Conservation (phyloP, 2,113 vertebrate species). For the Coryphaenoides rupestris region DNA sequence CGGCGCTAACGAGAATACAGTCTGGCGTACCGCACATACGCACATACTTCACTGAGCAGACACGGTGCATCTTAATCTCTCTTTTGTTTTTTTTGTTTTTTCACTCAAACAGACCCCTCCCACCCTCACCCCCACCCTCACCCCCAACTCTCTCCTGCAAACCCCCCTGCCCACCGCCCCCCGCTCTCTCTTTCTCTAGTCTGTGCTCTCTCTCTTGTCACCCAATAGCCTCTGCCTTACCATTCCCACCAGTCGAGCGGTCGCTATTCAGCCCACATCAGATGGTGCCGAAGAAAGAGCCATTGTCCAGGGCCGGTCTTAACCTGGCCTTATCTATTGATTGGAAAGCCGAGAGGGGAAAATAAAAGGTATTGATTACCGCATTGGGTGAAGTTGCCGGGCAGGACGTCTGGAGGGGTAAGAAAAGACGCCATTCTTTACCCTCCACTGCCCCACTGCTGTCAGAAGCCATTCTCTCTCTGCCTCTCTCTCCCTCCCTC, state of each 20-base stretch:
- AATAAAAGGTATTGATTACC: slow-evolving; percentile 70
- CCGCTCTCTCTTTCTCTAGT: slow-evolving; percentile 42
- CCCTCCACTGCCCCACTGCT: slow-evolving; percentile 52
- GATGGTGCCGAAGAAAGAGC: slow-evolving; percentile 67
- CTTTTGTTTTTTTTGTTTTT: slow-evolving; percentile 4
- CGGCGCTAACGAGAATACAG: not conserved
- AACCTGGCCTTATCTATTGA: slow-evolving; percentile 69
- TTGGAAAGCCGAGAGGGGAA: slow-evolving; percentile 65
- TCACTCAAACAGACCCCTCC: slow-evolving; percentile 38
- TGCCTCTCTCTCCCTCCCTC: slow-evolving; percentile 17
- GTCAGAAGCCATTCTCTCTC: slow-evolving; percentile 43
- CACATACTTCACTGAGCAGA: not conserved
- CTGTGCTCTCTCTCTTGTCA: slow-evolving; percentile 53
- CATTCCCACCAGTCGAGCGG: slow-evolving; percentile 65
- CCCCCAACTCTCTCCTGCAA: slow-evolving; percentile 34
- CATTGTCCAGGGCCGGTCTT: slow-evolving; percentile 61
- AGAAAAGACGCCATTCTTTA: slow-evolving; percentile 62
- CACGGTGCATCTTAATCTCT: not conserved
- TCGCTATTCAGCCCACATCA: slow-evolving; percentile 65
- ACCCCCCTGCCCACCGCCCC: too few species aligned
- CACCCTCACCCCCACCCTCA: slow-evolving; percentile 46
- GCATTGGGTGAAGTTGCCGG: slow-evolving; percentile 48
- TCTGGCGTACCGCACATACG: not conserved
- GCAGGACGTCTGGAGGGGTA: slow-evolving; percentile 58
- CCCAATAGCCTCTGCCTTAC: slow-evolving; percentile 58